Evolutionary conservation across 2,797 vertebrate genomes (phyloP), one percentile per base, ranked within the genome.

Genomic region (Todus mexicanus): DNA sequence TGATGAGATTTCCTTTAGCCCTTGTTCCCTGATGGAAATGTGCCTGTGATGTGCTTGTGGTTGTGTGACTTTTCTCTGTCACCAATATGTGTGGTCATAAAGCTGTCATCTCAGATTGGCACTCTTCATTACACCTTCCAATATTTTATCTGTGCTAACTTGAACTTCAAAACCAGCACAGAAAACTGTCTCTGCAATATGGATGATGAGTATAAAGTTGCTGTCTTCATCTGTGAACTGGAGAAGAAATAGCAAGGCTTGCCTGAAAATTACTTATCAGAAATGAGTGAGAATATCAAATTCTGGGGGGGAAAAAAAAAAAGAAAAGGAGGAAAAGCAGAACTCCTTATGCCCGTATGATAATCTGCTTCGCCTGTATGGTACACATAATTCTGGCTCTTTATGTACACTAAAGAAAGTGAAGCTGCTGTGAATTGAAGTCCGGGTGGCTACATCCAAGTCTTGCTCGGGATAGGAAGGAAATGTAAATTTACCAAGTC

Each of bases 81-180:
- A 37, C 31, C 6, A 13, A 15, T 0, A 1, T 38, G 21, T 2
- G 0, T 2, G 5, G 45, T 53, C 12, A 5, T 48, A 54, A 22
- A 78, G 37, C 54, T 88, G 54, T 54, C 37, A 6, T 40, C n/a
- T 76, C 37, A 42, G 37, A 21, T 51, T 2, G 5, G 23, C 27
- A 40, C 29, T 70, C 43, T 38, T 71, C 22, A 10, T 79, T 65
- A 15, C 29, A 72, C 8, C 5, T 8, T 50, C 40, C 40, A 19
- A 25, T 45, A 22, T 69, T 65, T 85, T 66, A 29, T 61, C 43
- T 78, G 35, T 56, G 19, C 5, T 65, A 40, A 42, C 5, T 7
- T 74, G 66, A 35, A 10, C 43, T 83, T 89, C 20, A 45, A 21
- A 72, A 53, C 42, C 78, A 40, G 26, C 15, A 6, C 11, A 56